phyloP scores from a whole-genome alignment of 2,113 vertebrate genomes.

The Glaucidium brasilianum region DNA sequence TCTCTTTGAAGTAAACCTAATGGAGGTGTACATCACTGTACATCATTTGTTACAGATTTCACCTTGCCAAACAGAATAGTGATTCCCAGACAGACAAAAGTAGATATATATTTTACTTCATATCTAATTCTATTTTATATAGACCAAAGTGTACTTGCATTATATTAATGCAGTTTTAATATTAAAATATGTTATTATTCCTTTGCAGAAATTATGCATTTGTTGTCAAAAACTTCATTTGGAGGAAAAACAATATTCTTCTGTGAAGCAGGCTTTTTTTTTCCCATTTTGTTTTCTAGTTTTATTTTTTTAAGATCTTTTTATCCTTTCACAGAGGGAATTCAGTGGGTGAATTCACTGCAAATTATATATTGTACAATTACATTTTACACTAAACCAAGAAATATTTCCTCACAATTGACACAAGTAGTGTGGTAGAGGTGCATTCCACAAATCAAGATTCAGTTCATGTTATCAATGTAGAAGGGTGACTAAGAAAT shows the following conservation, averaged over 20 bases:
- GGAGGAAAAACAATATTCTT: neutral
- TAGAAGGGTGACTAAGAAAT: neutral
- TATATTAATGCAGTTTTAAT: neutral
- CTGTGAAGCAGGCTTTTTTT: neutral
- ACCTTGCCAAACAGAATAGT: neutral
- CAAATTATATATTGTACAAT: neutral
- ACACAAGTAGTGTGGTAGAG: neutral
- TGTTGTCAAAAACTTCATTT: neutral
- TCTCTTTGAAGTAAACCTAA: neutral
- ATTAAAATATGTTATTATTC: neutral
- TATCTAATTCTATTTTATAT: neutral
- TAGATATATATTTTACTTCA: neutral
- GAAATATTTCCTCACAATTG: neutral
- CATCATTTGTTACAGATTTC: neutral
- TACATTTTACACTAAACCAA: neutral
- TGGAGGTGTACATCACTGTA: neutral
- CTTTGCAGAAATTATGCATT: neutral
- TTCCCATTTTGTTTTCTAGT: neutral
- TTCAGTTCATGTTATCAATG: neutral
- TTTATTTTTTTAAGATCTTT: neutral
- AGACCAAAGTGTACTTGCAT: neutral
- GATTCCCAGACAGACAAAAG: neutral
- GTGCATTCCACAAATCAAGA: neutral
- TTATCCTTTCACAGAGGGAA: neutral
- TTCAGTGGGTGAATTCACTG: neutral